Percentiles rank a stretch among this genome's conserved stretches.
Evolutionary conservation across 2,797 vertebrate genomes (phyloP).

Genomic region (Carapus acus): DNA sequence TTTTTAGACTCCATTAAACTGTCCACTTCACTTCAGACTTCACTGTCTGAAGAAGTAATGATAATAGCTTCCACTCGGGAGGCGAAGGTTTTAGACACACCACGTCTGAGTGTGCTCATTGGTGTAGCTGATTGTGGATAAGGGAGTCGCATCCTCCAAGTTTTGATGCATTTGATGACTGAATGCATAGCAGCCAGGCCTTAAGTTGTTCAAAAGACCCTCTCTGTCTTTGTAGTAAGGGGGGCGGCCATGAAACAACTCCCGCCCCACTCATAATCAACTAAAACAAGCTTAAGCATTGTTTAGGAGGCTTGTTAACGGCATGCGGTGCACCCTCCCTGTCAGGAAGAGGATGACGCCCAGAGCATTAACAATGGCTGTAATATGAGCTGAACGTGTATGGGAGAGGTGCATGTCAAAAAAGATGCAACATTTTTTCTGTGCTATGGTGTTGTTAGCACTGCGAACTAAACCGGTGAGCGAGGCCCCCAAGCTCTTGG

Average conservation of each 20-base stretch:
- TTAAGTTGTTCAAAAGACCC: slow-evolving; percentile 44
- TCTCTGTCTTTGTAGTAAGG: slow-evolving; percentile 53
- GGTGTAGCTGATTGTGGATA: slow-evolving; percentile 48
- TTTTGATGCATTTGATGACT: slow-evolving; percentile 61
- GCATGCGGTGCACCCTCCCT: slow-evolving; percentile 40
- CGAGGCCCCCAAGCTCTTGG: slow-evolving; percentile 37
- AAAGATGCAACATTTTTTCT: slow-evolving; percentile 28
- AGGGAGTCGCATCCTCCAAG: slow-evolving; percentile 47
- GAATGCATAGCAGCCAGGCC: slow-evolving; percentile 58
- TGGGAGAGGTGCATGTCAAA: slow-evolving; percentile 28
- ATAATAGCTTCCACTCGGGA: slow-evolving; percentile 14
- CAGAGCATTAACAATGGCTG: slow-evolving; percentile 48
- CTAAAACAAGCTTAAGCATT: slow-evolving; percentile 62
- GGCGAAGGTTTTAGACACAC: too few relatives aligned
- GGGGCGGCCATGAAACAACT: slow-evolving; percentile 65
- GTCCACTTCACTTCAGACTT: too few relatives aligned
- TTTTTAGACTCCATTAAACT: slow-evolving; percentile 9
- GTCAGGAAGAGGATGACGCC: slow-evolving; percentile 56
- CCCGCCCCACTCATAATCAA: slow-evolving; percentile 48
- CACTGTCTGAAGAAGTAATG: slow-evolving; percentile 1
- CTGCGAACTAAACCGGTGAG: slow-evolving; percentile 16
- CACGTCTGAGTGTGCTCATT: slow-evolving; percentile 36
- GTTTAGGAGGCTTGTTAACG: slow-evolving; percentile 53
- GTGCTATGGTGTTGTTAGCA: slow-evolving; percentile 26
- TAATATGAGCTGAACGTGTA: slow-evolving; percentile 40